These are phyloP conservation scores for Drosophila lacertosa DNA, from an alignment of 1,140 invertebrate species.

Conservation along the genomic window DNA sequence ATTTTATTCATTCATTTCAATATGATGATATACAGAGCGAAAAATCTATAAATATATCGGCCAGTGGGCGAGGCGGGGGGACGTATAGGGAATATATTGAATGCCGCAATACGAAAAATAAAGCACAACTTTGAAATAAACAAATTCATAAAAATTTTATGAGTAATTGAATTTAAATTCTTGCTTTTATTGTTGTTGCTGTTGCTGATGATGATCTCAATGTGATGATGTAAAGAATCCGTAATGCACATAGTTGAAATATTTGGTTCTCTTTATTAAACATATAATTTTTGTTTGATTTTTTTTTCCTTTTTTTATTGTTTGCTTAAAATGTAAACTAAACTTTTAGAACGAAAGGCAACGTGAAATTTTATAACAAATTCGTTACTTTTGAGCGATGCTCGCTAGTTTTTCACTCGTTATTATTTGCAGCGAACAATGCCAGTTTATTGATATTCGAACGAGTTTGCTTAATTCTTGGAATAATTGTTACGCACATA, in stretches of 20 bases:
- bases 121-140: conserved; percentile 62
- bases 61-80: neutral
- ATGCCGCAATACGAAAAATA: conserved; percentile 24
- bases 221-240: conserved; percentile 43
- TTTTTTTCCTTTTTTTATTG: conserved; percentile 9
- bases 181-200: conserved; percentile 14
- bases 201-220: conserved; percentile 15
- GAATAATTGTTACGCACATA: conserved; percentile 60
- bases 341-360: conserved; percentile 51
- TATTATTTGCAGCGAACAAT: conserved; percentile 6
- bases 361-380: conserved; percentile 46
- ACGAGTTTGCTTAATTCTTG: conserved; percentile 44
- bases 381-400: conserved; percentile 33
- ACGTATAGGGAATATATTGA: neutral
- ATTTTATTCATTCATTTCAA: conserved; percentile 63
- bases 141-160: conserved; percentile 79
- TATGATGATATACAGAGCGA: conserved; percentile 14
- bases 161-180: conserved; percentile 68
- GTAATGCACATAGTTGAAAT: conserved; percentile 66
- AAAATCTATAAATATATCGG: conserved; percentile 41
- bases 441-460: conserved; percentile 1
- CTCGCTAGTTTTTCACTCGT: conserved; percentile 30
- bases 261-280: conserved; percentile 72
- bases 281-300: conserved; percentile 42
- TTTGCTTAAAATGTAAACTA: conserved; percentile 52